Percentiles rank a stretch among this genome's conserved stretches.
Conservation (phyloP, 2,888 invertebrate genomes). For the Drepanosiphum platanoidis region DNA sequence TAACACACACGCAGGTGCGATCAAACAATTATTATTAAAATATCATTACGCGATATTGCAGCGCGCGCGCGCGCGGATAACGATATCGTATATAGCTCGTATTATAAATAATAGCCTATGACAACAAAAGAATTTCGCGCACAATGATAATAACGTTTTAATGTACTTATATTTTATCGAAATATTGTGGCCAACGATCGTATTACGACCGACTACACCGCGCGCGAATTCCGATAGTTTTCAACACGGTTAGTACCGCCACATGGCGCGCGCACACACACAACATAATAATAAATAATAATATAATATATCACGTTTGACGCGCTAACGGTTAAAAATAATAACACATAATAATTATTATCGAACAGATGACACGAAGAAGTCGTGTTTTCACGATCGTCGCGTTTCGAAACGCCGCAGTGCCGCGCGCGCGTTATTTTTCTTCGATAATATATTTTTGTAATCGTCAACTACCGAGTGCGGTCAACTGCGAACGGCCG, state of each 20-base stretch:
- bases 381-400: conserved; percentile 1
- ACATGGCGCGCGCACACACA: no score
- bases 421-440: conserved; percentile 3
- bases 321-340: conserved; percentile 3
- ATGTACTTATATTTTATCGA: conserved; percentile 29
- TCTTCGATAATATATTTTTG: no score
- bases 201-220: conserved; percentile 19
- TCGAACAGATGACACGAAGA: background rate
- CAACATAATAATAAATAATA: no score
- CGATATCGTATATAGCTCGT: background rate
- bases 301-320: background rate
- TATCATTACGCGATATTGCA: no score
- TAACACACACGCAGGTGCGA: background rate
- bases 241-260: no score
- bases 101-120: conserved; percentile 15
- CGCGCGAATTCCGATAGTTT: conserved; percentile 20
- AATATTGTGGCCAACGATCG: conserved; percentile 14
- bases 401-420: no score
- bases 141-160: conserved; percentile 9
- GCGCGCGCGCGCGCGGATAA: background rate
- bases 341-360: no score
- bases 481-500: no score
- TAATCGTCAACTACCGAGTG: background rate
- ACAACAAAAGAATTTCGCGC: conserved; percentile 33
- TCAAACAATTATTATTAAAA: background rate